phyloP scores from a whole-genome alignment of 23 tunicate genomes.

The Pegea sp. region DNA sequence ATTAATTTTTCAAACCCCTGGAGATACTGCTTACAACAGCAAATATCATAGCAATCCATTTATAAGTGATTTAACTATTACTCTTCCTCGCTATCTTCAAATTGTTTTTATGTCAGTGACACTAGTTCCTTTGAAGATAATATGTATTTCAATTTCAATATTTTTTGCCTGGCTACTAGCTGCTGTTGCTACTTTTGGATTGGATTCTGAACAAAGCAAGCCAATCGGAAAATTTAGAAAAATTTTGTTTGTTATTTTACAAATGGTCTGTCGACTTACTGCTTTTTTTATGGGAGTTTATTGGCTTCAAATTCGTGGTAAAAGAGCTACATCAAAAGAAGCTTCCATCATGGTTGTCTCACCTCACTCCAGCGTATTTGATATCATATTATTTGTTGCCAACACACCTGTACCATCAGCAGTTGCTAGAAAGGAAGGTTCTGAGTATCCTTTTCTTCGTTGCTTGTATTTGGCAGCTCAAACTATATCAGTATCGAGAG shows the following conservation, averaged over 20 bases:
- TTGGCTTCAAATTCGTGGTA: conserved; percentile 26
- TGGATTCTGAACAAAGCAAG: neutral
- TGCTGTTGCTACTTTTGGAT: conserved; percentile 5
- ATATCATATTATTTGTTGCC: conserved; percentile 16
- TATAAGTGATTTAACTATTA: too few relatives aligned
- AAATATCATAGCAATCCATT: too few relatives aligned
- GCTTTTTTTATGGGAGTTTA: conserved; percentile 32
- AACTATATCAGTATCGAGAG: conserved; percentile 23
- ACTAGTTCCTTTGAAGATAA: conserved; percentile 5
- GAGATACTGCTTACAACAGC: too few relatives aligned
- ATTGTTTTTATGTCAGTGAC: conserved; percentile 11
- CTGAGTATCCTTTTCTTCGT: conserved; percentile 16
- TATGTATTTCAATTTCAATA: neutral
- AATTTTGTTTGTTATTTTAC: conserved; percentile 1
- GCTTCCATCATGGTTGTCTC: conserved; percentile 34
- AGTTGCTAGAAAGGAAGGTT: conserved; percentile 32
- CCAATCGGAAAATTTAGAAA: conserved; percentile 4
- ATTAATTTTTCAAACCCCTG: too few relatives aligned
- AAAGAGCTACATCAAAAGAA: conserved; percentile 16
- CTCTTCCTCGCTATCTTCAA: too few relatives aligned
- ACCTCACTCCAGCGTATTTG: conserved; percentile 40
- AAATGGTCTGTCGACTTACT: conserved; percentile 8
- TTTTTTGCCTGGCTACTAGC: conserved; percentile 6
- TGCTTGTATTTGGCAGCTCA: conserved; percentile 19
- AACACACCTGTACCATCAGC: conserved; percentile 22